Base-by-base conservation (phyloP, 1,140 invertebrate genomes). In the Brachionus asplanchnoidis region DNA sequence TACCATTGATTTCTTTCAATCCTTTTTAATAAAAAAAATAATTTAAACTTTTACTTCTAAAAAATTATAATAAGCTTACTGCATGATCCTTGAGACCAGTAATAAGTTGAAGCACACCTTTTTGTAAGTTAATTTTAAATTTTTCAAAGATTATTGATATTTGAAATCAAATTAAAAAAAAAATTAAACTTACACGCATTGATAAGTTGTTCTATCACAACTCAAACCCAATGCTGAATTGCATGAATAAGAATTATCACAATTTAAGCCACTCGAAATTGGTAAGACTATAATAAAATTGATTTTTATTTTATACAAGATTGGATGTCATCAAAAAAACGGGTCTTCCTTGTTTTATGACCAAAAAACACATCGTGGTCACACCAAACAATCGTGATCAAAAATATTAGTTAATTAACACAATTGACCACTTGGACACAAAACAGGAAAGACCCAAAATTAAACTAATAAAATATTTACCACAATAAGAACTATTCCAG, bases 1-100 rank as follows among this genome's bases (percentile, higher is more conserved):
- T 40, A 20, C 77, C 77, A 65, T 80, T 80, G 17, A 80, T 80
- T 40, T 53, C 17, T 65, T 80, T 80, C 11, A 80, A 80, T 42
- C 32, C 68, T 73, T 12, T 11, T 20, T 28, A 14, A 42, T 44
- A 7, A 73, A 44, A 73, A 14, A 40, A 40, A 36, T 40, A 36
- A 6, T 4, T 40, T 73, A 1, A 36, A 12, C n/a, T 9, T 2
- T 28, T 68, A 1, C 2, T 1, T 0, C 2, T 32, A 6, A 23
- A 68, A 28, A 28, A 12, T 36, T 0, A 9, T 6, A 40, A 17
- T 40, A 17, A 40, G 32, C 7, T 44, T 17, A 40, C n/a, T n/a
- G 20, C 65, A 32, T 36, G 65, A 14, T 28, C 11, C 12, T 11
- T 28, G 11, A 26, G 65, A 68, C 65, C 65, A 68, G 28, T 68